These are phyloP conservation scores for Leptinotarsa juncta DNA, from an alignment of 2,888 invertebrate genomes.

Conservation along the genomic window DNA sequence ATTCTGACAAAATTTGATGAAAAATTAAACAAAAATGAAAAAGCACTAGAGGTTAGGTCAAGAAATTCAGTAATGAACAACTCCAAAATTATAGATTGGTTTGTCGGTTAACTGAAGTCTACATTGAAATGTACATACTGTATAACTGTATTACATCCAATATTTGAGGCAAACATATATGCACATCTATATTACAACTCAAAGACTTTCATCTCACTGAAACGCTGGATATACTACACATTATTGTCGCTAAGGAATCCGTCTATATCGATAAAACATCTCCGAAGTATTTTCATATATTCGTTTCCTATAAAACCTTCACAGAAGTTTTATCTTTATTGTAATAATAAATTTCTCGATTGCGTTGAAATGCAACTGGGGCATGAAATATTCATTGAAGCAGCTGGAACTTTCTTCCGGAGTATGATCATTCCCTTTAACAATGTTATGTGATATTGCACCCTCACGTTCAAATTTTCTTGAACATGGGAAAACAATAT, in stretches of 20 bases:
- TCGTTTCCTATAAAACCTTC: neutral
- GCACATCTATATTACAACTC: too few relatives aligned
- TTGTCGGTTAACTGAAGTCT: too few relatives aligned
- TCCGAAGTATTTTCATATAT: neutral
- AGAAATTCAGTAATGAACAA: too few relatives aligned
- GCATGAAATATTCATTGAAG: conserved; percentile 8
- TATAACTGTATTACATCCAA: too few relatives aligned
- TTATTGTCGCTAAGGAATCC: neutral
- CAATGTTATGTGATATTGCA: neutral
- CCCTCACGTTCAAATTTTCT: neutral
- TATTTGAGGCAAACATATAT: too few relatives aligned
- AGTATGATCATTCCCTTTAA: neutral
- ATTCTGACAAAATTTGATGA: too few relatives aligned
- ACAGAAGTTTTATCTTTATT: neutral
- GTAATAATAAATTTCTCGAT: neutral
- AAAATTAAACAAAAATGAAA: too few relatives aligned
- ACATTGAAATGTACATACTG: too few relatives aligned
- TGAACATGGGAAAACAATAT: neutral
- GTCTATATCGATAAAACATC: neutral
- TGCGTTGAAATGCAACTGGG: neutral
- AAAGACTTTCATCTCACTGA: neutral
- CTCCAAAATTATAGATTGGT: too few relatives aligned
- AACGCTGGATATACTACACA: neutral
- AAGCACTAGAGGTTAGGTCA: too few relatives aligned
- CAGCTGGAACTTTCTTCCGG: neutral